Evolutionary conservation across 2,113 vertebrate species (phyloP), one percentile per base, ranked within the genome.

Genomic region (Myotis lucifugus): DNA sequence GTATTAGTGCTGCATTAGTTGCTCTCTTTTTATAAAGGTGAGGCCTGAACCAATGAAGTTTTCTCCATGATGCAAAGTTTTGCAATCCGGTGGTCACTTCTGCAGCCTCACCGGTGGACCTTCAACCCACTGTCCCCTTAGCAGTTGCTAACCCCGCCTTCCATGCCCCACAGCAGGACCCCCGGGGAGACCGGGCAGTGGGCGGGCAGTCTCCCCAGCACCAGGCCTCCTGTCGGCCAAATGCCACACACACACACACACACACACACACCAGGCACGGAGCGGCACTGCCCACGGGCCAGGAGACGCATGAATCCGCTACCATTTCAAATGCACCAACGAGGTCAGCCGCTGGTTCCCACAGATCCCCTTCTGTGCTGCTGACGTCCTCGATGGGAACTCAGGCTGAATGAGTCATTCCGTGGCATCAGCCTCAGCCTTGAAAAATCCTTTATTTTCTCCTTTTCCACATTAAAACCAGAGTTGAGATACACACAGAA

Each of bases 391-490:
- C 56, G 85, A 88, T 91, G 93, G 40, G 67, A 83, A 76, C 61
- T 56, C 94, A 25, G 59, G 73, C 89, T 67, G 94, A 95, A 95
- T 64, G 79, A 81, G 87, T 95, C 91, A 94, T 89, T 93, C 88
- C 73, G 52, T 15, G 88, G 83, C 83, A 94, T 73, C 95, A 79
- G 95, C 70, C 32, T 83, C 93, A 81, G 97, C 86, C 97, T 96
- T 93, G 74, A 64, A 93, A 96, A 94, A 96, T 61, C 79, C 70
- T 93, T 95, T 93, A 92, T 97, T 97, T 96, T 88, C 82, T 94
- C 54, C 64, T 94, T 77, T 95, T 74, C 77, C 91, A 95, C 95
- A 93, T 96, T 96, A 92, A 97, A 96, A 97, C 94, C 90, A 92
- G 81, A 97, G 97, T 91, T 32, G 93, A 61, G 93, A 91, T 5